phyloP scores from a whole-genome alignment of 2,113 vertebrate genomes.

The Holacanthus passer region DNA sequence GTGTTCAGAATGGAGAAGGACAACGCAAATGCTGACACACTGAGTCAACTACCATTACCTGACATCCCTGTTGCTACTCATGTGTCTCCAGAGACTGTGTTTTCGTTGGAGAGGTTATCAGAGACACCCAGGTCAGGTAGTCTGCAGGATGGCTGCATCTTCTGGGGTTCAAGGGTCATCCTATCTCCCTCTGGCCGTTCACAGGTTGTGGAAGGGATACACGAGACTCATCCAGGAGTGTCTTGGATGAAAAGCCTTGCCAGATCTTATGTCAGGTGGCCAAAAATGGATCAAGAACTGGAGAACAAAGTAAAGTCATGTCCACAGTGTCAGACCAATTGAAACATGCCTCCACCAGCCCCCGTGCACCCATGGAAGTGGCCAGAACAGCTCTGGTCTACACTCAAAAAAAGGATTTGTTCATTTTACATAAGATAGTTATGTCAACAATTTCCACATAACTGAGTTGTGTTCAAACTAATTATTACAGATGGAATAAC shows the following conservation, averaged over 20 bases:
- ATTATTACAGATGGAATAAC: no score
- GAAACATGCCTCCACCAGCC: neutral
- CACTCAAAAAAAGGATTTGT: no score
- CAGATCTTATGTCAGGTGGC: neutral
- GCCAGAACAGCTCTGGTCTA: neutral
- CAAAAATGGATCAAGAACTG: neutral
- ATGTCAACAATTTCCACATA: no score
- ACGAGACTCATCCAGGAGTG: neutral
- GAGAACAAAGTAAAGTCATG: neutral
- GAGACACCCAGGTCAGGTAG: neutral
- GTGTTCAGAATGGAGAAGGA: neutral
- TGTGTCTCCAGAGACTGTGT: no score
- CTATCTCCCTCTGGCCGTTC: neutral
- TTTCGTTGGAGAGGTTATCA: neutral
- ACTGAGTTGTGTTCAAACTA: no score
- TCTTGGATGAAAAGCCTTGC: neutral
- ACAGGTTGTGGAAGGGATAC: neutral
- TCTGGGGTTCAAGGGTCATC: neutral
- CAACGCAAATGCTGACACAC: no score
- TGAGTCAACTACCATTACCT: no score
- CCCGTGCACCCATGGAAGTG: constrained; percentile 8
- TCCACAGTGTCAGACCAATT: neutral
- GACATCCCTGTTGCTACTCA: no score
- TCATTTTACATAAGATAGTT: no score
- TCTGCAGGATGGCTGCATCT: neutral